Evolutionary conservation across 2,113 vertebrate genomes (phyloP).

Genomic region (Pionites leucogaster): DNA sequence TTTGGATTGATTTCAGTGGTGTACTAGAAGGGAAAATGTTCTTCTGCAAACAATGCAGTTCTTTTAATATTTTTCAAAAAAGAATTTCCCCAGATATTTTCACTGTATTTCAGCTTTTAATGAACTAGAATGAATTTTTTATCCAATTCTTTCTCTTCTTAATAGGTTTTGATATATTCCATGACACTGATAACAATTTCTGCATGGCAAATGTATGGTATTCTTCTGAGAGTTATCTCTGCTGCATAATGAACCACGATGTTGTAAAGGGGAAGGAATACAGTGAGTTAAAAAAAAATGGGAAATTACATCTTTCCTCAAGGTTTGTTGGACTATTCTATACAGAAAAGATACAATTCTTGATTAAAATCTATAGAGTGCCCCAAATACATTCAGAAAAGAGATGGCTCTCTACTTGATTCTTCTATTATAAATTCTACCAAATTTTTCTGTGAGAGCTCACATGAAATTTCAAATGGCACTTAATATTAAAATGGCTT

Average conservation of each 20-base stretch:
- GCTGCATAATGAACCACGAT: background rate
- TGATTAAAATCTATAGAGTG: background rate
- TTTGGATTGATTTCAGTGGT: background rate
- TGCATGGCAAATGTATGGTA: background rate
- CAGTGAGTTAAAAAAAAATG: background rate
- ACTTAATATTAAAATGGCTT: background rate
- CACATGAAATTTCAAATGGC: background rate
- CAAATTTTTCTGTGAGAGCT: background rate
- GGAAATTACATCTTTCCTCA: background rate
- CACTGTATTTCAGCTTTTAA: slow-evolving; percentile 11
- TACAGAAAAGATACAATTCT: background rate
- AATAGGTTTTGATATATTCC: slow-evolving; percentile 34
- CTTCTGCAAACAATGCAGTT: background rate
- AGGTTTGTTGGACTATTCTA: background rate
- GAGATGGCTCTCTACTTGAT: background rate
- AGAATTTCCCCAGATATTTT: background rate
- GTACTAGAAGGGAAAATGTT: background rate
- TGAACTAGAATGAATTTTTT: background rate
- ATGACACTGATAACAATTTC: background rate
- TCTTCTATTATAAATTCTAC: background rate
- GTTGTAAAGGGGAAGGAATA: slow-evolving; percentile 15
- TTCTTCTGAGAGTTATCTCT: slow-evolving; percentile 46
- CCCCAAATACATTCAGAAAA: background rate
- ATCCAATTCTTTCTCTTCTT: slow-evolving; percentile 28
- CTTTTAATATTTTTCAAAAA: background rate